phyloP scores from a whole-genome alignment of 1,140 invertebrate genomes.

The Drosophila ananassae region DNA sequence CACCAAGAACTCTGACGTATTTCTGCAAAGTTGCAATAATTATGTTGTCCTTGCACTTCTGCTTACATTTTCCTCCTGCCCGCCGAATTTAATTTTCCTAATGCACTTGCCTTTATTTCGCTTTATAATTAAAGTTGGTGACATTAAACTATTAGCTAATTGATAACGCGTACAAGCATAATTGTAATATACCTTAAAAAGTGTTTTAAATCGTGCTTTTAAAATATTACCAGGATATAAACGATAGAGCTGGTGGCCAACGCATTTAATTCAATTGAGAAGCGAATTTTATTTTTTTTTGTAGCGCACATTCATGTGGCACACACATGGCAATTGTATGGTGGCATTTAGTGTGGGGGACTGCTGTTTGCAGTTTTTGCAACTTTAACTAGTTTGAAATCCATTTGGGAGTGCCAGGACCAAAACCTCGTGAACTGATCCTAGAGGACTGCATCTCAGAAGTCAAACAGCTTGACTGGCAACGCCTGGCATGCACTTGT shows the following conservation, averaged over 20 bases:
- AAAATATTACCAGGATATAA: not conserved
- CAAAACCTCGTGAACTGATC: slow-evolving; percentile 16
- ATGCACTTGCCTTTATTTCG: slow-evolving; percentile 20
- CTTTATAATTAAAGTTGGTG: not conserved
- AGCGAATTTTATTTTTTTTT: slow-evolving; percentile 1
- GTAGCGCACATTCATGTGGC: not conserved
- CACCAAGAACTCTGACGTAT: too few relatives aligned
- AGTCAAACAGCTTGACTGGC: slow-evolving; percentile 42
- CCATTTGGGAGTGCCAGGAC: slow-evolving; percentile 47
- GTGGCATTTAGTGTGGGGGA: not conserved
- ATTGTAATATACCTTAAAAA: not conserved
- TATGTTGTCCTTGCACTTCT: slow-evolving; percentile 3
- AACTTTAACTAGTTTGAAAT: slow-evolving; percentile 53
- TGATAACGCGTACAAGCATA: not conserved
- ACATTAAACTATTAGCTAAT: slow-evolving; percentile 7
- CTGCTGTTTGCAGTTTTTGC: slow-evolving; percentile 8
- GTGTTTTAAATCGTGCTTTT: slow-evolving; percentile 2
- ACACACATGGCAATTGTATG: slow-evolving; percentile 10
- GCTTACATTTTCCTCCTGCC: not conserved
- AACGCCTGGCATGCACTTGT: slow-evolving; percentile 41
- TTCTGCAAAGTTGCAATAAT: not conserved
- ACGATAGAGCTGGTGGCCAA: not conserved
- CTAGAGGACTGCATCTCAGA: slow-evolving; percentile 23
- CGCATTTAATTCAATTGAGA: slow-evolving; percentile 30
- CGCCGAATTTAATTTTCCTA: slow-evolving; percentile 52